Base-by-base conservation (phyloP, 2,888 invertebrate genomes). In the Drosophila macrospina region DNA sequence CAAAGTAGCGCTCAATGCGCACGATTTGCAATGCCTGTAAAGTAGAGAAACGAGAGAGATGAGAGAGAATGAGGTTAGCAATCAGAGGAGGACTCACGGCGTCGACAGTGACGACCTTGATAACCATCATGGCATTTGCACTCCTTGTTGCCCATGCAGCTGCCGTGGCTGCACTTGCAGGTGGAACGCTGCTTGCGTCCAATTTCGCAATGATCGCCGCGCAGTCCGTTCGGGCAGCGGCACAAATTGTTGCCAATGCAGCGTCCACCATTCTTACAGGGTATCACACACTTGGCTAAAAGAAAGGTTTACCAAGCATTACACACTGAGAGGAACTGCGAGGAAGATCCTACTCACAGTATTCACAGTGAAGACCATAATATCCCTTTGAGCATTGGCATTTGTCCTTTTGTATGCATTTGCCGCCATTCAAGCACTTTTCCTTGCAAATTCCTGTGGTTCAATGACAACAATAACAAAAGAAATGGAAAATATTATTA, bases 301-400 rank as follows among this genome's bases (percentile, higher is more conserved):
- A 26, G 36, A 10, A 6, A 16, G 26, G 6, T 6, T 20, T 20
- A 15, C 4, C n/a, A 15, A 13, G 5, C 45, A 36, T 37, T 24
- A 36, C 34, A 26, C 8, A 24, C n/a, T 20, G 32, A 8, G 20
- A 4, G 20, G 3, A 13, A 39, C 16, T 6, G 39, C 5, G 10
- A 10, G 16, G 16, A 1, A 10, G 20, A 30, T 16, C 7, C 11
- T 52, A 94, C 96, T 95, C 93, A 98, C 98, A 97, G 92, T 96
- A 97, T 94, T 98, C 97, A 92, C 98, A 98, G 63, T 95, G 95
- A 50, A 96, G 93, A 64, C 98, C 98, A 90, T 96, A 97, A 91
- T 96, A 98, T 42, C 98, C 98, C 91, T 96, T 97, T 0, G 96
- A 95, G 92, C 98, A 98, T 84, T 96, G 96, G 90, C 98, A 98